A percentile compares a stretch with the other conserved stretches of the same genome.
These are phyloP conservation scores for Siniperca obscura DNA, from an alignment of 2,797 vertebrate species.

Conservation along the genomic window DNA sequence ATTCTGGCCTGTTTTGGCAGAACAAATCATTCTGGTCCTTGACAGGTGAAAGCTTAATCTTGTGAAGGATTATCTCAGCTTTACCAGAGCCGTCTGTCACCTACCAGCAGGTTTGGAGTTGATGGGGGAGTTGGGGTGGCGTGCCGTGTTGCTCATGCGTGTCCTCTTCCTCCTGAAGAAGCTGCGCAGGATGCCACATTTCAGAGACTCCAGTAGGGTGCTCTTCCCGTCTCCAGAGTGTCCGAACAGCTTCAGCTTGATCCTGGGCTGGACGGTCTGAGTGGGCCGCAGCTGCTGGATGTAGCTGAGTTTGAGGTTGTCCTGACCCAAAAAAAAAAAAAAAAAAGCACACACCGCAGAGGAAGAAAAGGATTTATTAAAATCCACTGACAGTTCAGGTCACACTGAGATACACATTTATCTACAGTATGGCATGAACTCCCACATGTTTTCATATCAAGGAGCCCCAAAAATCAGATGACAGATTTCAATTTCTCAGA, in stretches of 20 bases:
- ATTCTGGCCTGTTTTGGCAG: neutral
- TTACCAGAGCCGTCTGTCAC: conserved; percentile 28
- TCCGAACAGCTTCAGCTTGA: conserved; percentile 96
- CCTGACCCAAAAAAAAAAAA: conserved; percentile 79
- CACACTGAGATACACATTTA: neutral
- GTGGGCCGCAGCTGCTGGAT: conserved; percentile 94
- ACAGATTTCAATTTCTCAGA: neutral
- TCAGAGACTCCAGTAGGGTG: conserved; percentile 94
- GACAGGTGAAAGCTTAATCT: conserved; percentile 24
- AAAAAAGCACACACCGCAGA: neutral
- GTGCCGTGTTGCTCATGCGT: conserved; percentile 87
- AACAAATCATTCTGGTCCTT: neutral
- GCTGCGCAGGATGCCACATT: conserved; percentile 94
- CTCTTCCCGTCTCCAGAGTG: conserved; percentile 93
- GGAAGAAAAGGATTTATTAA: conserved; percentile 2
- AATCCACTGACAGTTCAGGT: conserved; percentile 6
- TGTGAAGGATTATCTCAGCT: conserved; percentile 21
- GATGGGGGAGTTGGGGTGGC: conserved; percentile 93
- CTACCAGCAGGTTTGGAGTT: conserved; percentile 92
- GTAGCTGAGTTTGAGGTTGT: conserved; percentile 91
- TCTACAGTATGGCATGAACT: neutral
- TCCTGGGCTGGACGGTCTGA: conserved; percentile 89
- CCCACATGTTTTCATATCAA: neutral
- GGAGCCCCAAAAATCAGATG: neutral
- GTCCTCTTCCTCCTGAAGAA: conserved; percentile 94